Evolutionary conservation across 2,888 invertebrate genomes (phyloP).

Genomic region (Parelbella ahira): DNA sequence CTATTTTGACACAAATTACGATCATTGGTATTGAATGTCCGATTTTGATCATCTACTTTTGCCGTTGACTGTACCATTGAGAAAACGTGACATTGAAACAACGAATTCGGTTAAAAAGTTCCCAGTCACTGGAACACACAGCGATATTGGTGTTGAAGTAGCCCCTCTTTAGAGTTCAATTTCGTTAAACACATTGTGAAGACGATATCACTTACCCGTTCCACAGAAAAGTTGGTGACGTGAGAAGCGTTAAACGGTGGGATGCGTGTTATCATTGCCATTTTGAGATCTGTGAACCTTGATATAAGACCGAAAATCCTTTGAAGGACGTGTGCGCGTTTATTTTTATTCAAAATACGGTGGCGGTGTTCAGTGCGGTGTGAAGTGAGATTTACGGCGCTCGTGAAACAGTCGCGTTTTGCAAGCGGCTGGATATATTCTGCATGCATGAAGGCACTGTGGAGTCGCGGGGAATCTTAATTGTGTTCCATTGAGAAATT

Average conservation of each 20-base stretch:
- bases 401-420: conserved; percentile 60
- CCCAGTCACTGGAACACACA: conserved; percentile 20
- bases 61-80: too few species aligned
- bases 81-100: conserved; percentile 59
- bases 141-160: conserved; percentile 36
- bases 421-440: conserved; percentile 42
- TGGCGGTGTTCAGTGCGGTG: conserved; percentile 47
- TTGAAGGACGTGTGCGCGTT: conserved; percentile 36
- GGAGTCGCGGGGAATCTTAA: conserved; percentile 68
- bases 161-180: conserved; percentile 40
- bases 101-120: conserved; percentile 43
- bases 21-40: too few species aligned
- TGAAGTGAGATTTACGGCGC: conserved; percentile 62
- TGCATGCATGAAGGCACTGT: conserved; percentile 55
- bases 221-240: conserved; percentile 51
- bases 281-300: conserved; percentile 44
- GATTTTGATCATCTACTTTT: too few species aligned
- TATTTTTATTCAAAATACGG: conserved; percentile 58
- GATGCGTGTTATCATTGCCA: conserved; percentile 41
- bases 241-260: conserved; percentile 57
- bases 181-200: conserved; percentile 36
- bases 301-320: conserved; percentile 49
- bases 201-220: conserved; percentile 48
- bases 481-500: conserved; percentile 72
- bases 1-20: too few species aligned